Evolutionary conservation across 2,797 vertebrate species (phyloP), one percentile per base, ranked within the genome.

Genomic region (Delichon dasypus): DNA sequence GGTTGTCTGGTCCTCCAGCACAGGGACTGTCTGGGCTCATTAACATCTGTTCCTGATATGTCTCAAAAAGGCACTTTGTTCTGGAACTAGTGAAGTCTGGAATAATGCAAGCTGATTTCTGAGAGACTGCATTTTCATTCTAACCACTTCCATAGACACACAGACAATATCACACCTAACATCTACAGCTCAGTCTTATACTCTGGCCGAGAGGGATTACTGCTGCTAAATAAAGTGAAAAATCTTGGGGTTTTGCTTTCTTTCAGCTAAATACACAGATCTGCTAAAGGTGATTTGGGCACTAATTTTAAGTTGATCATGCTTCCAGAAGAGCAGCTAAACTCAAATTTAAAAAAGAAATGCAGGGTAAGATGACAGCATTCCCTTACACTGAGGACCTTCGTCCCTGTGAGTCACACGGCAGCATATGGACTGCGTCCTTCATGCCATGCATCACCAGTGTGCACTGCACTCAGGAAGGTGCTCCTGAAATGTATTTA

Each of bases 21-120:
- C 4, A 16, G 30, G 5, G 21, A 83, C 50, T 20, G 34, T 57
- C 48, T 34, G 54, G 23, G 34, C 48, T 53, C 40, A 20, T 73
- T 76, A 75, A 9, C 2, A 1, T 66, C 45, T 3, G 1, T 32
- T 83, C 60, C 42, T 38, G 45, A 30, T 19, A 4, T 1, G 3
- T 23, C 67, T 75, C 58, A 58, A 78, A 88, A 88, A 62, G 34
- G 12, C 30, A 27, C 16, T 77, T 67, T 3, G 4, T 48, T 83
- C 65, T 40, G 50, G 34, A 81, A 71, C 26, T 25, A 19, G 48
- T 25, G 14, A 78, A 50, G 10, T 48, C 40, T 64, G 47, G 22
- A 72, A 17, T 61, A 75, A 81, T 1, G 8, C 27, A 57, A 70
- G 51, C 16, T 45, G 57, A 38, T 51, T 83, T 81, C 57, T 47